Evolutionary conservation across 1,140 invertebrate genomes (phyloP).

Genomic region (Leptopilina clavipes): DNA sequence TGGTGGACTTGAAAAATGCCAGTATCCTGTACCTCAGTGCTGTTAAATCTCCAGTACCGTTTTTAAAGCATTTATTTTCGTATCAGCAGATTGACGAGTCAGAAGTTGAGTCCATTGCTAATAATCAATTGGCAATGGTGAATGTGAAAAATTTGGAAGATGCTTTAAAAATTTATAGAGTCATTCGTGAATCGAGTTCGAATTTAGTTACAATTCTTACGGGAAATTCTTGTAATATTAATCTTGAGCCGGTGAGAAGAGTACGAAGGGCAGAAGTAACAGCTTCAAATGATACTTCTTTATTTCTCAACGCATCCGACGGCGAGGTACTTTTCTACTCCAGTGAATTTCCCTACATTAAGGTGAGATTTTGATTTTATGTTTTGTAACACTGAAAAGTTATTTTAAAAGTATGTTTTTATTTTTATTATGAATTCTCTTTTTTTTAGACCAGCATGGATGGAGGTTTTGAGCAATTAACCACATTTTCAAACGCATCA

Average conservation of each 20-base stretch:
- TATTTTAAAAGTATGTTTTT: no score
- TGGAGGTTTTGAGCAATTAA: slow-evolving; percentile 27
- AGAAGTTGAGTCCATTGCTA: slow-evolving; percentile 52
- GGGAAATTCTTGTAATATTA: slow-evolving; percentile 65
- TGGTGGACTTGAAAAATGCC: slow-evolving; percentile 51
- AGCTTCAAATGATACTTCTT: slow-evolving; percentile 32
- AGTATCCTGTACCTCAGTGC: slow-evolving; percentile 59
- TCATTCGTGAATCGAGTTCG: slow-evolving; percentile 55
- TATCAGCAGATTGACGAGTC: slow-evolving; percentile 60
- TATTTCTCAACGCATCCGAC: neutral
- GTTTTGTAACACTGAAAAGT: no score
- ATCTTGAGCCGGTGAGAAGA: slow-evolving; percentile 61
- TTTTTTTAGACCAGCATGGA: neutral
- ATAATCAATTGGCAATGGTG: slow-evolving; percentile 55
- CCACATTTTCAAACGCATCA: neutral
- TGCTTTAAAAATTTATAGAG: slow-evolving; percentile 61
- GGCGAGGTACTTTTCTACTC: slow-evolving; percentile 60
- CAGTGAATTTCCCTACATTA: slow-evolving; percentile 49
- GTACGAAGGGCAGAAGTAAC: slow-evolving; percentile 37
- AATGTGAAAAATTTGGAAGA: slow-evolving; percentile 57
- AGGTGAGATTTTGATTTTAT: slow-evolving; percentile 46
- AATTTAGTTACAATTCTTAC: slow-evolving; percentile 62
- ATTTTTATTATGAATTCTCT: neutral
- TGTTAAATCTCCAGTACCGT: slow-evolving; percentile 59
- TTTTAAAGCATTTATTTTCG: slow-evolving; percentile 55